Evolutionary conservation across 2,113 vertebrate genomes (phyloP).

Genomic region (Rhabdornis inornatus): DNA sequence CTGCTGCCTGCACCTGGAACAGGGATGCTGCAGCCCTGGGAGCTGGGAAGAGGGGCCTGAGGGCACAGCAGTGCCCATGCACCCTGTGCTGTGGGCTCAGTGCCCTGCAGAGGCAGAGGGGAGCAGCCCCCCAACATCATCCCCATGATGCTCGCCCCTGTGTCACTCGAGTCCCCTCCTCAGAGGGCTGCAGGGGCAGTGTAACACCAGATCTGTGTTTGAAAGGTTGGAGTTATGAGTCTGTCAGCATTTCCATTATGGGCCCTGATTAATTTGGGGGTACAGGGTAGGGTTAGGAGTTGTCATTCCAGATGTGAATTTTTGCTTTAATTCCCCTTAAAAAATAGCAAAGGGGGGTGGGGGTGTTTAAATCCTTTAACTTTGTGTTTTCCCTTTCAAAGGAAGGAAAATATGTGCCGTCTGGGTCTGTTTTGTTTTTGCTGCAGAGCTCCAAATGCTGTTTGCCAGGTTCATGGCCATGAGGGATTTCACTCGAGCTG

Average conservation of each 20-base stretch:
- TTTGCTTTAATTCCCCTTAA: constrained; percentile 59
- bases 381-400: constrained; percentile 63
- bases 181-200: neutral
- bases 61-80: neutral
- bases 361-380: constrained; percentile 16
- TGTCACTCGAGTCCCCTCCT: neutral
- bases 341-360: fast-evolving
- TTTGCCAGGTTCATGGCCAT: constrained; percentile 17
- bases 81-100: fast-evolving
- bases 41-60: neutral
- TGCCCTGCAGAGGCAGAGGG: neutral
- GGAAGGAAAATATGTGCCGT: constrained; percentile 52
- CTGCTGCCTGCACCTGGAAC: neutral
- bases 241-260: constrained; percentile 63
- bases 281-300: constrained; percentile 26
- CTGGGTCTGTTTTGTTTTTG: constrained; percentile 51
- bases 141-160: fast-evolving
- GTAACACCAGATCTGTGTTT: constrained; percentile 26
- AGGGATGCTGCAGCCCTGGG: neutral
- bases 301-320: constrained; percentile 70
- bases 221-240: constrained; percentile 48
- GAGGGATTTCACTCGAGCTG: neutral
- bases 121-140: neutral
- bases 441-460: constrained; percentile 37
- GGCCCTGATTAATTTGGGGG: constrained; percentile 58